These are phyloP conservation scores for Rhabdophis nuchalis DNA, from an alignment of 2,797 vertebrate species.

Conservation along the genomic window DNA sequence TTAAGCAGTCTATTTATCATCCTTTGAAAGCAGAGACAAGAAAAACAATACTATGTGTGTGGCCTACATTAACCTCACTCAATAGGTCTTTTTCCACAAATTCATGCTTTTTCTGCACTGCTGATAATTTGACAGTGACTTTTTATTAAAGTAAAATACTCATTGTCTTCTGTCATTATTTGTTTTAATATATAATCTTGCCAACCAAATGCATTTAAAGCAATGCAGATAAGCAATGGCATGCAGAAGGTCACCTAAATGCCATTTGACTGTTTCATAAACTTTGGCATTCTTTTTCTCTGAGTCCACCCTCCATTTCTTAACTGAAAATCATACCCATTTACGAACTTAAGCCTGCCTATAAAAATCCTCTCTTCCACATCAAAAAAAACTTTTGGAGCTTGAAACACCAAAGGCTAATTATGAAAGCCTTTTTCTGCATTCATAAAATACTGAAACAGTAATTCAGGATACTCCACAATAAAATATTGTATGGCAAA, in stretches of 20 bases:
- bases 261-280: conserved; percentile 77
- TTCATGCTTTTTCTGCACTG: conserved; percentile 73
- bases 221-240: conserved; percentile 77
- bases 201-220: conserved; percentile 77
- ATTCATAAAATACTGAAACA: conserved; percentile 61
- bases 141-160: conserved; percentile 81
- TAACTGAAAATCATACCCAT: conserved; percentile 76
- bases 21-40: conserved; percentile 78
- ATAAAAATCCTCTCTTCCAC: conserved; percentile 74
- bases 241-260: conserved; percentile 80
- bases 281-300: conserved; percentile 75
- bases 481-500: conserved; percentile 63
- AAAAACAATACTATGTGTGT: conserved; percentile 77
- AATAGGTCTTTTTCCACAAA: conserved; percentile 63
- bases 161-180: conserved; percentile 79
- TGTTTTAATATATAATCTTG: conserved; percentile 80
- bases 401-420: conserved; percentile 71
- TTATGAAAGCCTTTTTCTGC: conserved; percentile 71
- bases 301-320: conserved; percentile 69
- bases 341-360: conserved; percentile 68
- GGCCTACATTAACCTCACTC: conserved; percentile 70
- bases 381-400: conserved; percentile 71
- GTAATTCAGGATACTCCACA: conserved; percentile 56
- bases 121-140: conserved; percentile 81
- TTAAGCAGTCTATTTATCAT: conserved; percentile 80